Base-by-base conservation (phyloP, 2,888 invertebrate genomes). In the Mesorhabditis spiculigera region DNA sequence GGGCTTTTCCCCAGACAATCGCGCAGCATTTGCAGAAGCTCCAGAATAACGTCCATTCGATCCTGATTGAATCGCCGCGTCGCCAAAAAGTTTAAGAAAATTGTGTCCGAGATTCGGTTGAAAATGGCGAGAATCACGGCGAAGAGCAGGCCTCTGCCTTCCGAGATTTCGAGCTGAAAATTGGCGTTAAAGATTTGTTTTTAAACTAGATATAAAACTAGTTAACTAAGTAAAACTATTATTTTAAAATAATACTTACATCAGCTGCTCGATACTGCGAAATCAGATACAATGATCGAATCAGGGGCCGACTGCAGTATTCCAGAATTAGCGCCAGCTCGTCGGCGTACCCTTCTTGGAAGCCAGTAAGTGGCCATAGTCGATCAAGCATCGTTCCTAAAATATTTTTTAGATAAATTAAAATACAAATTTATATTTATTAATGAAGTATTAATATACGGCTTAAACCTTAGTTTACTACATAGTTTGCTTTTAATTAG, bases 11-110 rank as follows among this genome's bases (percentile, higher is more conserved):
- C 90, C 3, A 95, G 91, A 67, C 96, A 88, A 86, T 93, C 92
- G 84, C 92, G 90, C 85, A 95, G 92, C n/a, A 95, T 91, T 65
- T 93, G 89, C 50, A 96, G 88, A 41, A 95, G 92, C 86, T 95
- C 94, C 86, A 91, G 91, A 0, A 95, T 90, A 85, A 93, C 93
- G 86, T 93, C 92, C 76, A 93, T 89, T 4, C 93, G 89, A 81
- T 93, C 93, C 45, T 71, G 69, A n/a, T 73, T 70, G 6, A 67
- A 69, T 3, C 73, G 68, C 58, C 75, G 65, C n/a, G 72, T 68
- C 66, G 90, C 90, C 68, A 95, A 91, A 85, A 94, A 93, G 71
- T 90, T 88, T 66, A 90, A 89, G 87, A 94, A 95, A 86, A 95
- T 94, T 58, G 90, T 89, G 10, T 90, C 90, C 0, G 92, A 91